A percentile compares a stretch with the other conserved stretches of the same genome.
Conservation (phyloP, 2,888 invertebrate species). For the Shargacucullia verbasci region DNA sequence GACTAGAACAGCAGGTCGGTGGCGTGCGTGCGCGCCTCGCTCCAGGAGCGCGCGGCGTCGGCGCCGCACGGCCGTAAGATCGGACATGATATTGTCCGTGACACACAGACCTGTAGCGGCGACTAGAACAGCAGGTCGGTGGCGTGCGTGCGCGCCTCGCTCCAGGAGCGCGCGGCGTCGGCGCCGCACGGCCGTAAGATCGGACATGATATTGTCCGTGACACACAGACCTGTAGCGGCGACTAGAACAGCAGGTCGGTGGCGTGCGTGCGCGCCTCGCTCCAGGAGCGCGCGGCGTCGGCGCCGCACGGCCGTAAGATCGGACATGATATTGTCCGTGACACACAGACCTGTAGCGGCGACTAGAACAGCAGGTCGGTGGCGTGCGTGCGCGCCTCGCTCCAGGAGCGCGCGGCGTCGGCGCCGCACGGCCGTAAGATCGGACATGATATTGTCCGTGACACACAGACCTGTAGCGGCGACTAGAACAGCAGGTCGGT, state of each 20-base stretch:
- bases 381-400: slow-evolving; percentile 73
- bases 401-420: slow-evolving; percentile 70
- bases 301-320: too few relatives aligned
- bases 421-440: too few relatives aligned
- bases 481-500: slow-evolving; percentile 57
- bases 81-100: slow-evolving; percentile 10
- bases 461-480: slow-evolving; percentile 4
- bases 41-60: slow-evolving; percentile 50
- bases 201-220: background rate
- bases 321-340: background rate
- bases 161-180: too few relatives aligned
- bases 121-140: slow-evolving; percentile 78
- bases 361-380: slow-evolving; percentile 81
- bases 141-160: slow-evolving; percentile 47
- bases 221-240: slow-evolving; percentile 42
- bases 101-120: slow-evolving; percentile 52
- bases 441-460: background rate
- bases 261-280: slow-evolving; percentile 5
- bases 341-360: slow-evolving; percentile 8
- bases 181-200: too few relatives aligned
- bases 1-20: slow-evolving; percentile 56
- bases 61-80: too few relatives aligned
- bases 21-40: slow-evolving; percentile 64
- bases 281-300: slow-evolving; percentile 21
- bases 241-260: slow-evolving; percentile 43